These are phyloP conservation scores for Zosterops lateralis DNA, from an alignment of 2,113 vertebrate species.

Conservation along the genomic window DNA sequence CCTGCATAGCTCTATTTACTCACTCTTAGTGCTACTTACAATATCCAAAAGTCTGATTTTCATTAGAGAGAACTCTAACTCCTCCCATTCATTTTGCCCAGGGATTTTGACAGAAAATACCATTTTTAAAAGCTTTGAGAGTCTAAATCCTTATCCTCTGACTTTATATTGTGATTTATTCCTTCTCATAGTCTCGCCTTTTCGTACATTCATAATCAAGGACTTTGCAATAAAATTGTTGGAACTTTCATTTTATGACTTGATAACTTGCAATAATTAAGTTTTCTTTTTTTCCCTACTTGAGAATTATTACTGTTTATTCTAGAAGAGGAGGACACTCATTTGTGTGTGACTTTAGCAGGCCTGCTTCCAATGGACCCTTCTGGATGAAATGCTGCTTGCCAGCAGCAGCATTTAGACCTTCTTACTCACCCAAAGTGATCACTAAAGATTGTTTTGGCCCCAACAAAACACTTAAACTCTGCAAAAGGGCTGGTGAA, in stretches of 20 bases:
- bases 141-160: neutral
- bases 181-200: neutral
- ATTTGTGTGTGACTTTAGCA: neutral
- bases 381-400: neutral
- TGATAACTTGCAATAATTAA: neutral
- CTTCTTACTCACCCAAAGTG: neutral
- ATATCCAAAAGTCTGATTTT: neutral
- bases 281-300: rapidly evolving
- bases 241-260: neutral
- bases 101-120: neutral
- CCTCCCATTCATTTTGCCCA: neutral
- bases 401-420: neutral
- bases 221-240: neutral
- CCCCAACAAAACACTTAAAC: neutral
- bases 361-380: neutral
- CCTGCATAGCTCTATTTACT: neutral
- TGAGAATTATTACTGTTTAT: neutral
- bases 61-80: neutral
- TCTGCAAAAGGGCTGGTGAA: neutral
- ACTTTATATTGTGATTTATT: neutral
- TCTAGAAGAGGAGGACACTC: neutral
- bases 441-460: neutral
- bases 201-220: neutral
- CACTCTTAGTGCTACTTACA: neutral
- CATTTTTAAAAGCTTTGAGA: neutral